These are phyloP conservation scores for Cirrhinus molitorella DNA, from an alignment of 2,797 vertebrate genomes.

Conservation along the genomic window DNA sequence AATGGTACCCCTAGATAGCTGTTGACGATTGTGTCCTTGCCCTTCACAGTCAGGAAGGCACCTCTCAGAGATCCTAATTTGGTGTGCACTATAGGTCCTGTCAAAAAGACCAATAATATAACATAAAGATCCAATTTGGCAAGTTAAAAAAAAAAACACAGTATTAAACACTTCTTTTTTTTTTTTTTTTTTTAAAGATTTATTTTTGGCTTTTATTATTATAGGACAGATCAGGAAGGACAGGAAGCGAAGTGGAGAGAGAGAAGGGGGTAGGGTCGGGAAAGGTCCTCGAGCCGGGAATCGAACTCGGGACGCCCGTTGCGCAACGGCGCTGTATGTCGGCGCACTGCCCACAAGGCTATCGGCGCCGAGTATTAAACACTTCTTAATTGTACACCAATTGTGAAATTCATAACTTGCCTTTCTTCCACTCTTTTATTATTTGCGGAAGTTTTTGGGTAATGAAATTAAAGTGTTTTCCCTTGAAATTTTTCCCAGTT, in stretches of 20 bases:
- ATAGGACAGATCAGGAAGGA: too few relatives aligned
- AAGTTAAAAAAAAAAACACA: too few relatives aligned
- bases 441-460: slow-evolving; percentile 70
- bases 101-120: not conserved
- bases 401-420: slow-evolving; percentile 3
- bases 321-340: too few relatives aligned
- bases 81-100: slow-evolving; percentile 59
- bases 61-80: slow-evolving; percentile 69
- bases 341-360: too few relatives aligned
- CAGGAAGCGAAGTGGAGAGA: too few relatives aligned
- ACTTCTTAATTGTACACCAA: not conserved
- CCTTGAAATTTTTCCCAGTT: slow-evolving; percentile 73
- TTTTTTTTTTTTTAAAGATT: too few relatives aligned
- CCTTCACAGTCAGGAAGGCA: slow-evolving; percentile 73
- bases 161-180: not conserved
- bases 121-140: not conserved
- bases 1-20: slow-evolving; percentile 86
- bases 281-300: too few relatives aligned
- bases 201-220: too few relatives aligned
- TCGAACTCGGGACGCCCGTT: too few relatives aligned
- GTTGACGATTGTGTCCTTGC: slow-evolving; percentile 71
- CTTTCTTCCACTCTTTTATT: slow-evolving; percentile 57
- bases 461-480: slow-evolving; percentile 72
- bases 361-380: too few relatives aligned
- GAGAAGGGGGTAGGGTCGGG: too few relatives aligned